These are phyloP conservation scores for Anisognathus igniventris DNA, from an alignment of 2,797 vertebrate species.

Conservation along the genomic window DNA sequence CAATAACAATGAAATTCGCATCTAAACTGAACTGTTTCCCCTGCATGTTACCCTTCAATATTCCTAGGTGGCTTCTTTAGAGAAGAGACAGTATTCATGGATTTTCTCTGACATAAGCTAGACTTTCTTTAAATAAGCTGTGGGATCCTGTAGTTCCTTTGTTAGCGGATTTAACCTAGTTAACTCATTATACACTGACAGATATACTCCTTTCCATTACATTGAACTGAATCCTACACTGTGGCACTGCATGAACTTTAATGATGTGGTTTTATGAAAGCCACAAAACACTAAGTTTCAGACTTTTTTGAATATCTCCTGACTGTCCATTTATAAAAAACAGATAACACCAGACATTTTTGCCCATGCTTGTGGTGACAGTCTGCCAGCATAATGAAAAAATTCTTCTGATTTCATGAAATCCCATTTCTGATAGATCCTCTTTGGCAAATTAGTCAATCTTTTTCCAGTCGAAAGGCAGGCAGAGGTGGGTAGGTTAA, in stretches of 20 bases:
- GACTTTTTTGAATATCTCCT: neutral
- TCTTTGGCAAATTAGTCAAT: neutral
- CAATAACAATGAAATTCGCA: neutral
- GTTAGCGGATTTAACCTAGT: neutral
- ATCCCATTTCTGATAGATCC: neutral
- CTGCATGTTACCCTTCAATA: neutral
- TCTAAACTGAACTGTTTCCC: slow-evolving; percentile 21
- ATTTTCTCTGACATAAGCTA: slow-evolving; percentile 22
- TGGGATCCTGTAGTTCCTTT: neutral
- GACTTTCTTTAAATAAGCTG: slow-evolving; percentile 8
- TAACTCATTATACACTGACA: neutral
- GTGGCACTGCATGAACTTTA: neutral
- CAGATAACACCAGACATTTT: neutral
- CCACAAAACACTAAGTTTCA: neutral
- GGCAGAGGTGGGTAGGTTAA: neutral
- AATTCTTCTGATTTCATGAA: neutral
- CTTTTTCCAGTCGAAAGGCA: neutral
- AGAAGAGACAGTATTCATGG: neutral
- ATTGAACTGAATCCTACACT: neutral
- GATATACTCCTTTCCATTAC: neutral
- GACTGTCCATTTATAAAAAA: neutral
- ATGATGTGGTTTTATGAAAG: slow-evolving; percentile 3
- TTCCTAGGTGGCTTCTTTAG: slow-evolving; percentile 21
- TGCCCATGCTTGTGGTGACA: neutral
- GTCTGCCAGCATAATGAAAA: neutral